Evolutionary conservation across 2,888 invertebrate species (phyloP), one percentile per base, ranked within the genome.

Genomic region (Amblyjoppa fuscipennis): DNA sequence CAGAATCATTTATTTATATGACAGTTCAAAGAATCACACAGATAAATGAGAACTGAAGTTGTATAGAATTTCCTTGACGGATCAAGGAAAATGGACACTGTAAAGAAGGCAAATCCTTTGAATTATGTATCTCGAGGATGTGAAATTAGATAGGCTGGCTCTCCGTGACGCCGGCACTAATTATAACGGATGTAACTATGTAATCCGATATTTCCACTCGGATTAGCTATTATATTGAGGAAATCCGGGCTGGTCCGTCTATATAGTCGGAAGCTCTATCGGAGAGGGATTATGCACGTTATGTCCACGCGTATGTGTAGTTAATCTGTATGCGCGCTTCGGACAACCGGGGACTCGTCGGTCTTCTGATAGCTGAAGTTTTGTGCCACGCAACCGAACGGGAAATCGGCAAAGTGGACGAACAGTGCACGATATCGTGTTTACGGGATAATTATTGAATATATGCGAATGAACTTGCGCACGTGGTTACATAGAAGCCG

Each of bases 261-360:
- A 41, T 59, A 70, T 70, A 69, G 64, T 75, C 78, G 70, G 31
- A 68, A 81, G 78, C 82, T 74, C 66, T 75, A 61, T 66, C 78
- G 64, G 78, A 66, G 81, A 66, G 25, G 85, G 85, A 85, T 85
- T 81, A 85, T 78, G 74, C 85, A 81, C 85, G 85, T 81, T 59
- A 71, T 85, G 68, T 20, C 75, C 64, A 49, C 77, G 38, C 56
- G 51, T 73, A 34, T 80, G 66, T 53, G 78, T 25, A 71, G 25
- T 51, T 66, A 70, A 68, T 76, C 51, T 71, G 59, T 76, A 25
- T 73, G 25, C 11, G 45, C 45, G 13, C 16, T 16, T 16, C 4
- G 45, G 45, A 45, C 45, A 16, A 16, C 45, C 16, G 66, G 28
- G 51, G 28, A 56, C 51, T 70, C 56, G 71, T 80, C n/a, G 64